phyloP scores from a whole-genome alignment of 2,113 vertebrate species.

The Papio anubis region DNA sequence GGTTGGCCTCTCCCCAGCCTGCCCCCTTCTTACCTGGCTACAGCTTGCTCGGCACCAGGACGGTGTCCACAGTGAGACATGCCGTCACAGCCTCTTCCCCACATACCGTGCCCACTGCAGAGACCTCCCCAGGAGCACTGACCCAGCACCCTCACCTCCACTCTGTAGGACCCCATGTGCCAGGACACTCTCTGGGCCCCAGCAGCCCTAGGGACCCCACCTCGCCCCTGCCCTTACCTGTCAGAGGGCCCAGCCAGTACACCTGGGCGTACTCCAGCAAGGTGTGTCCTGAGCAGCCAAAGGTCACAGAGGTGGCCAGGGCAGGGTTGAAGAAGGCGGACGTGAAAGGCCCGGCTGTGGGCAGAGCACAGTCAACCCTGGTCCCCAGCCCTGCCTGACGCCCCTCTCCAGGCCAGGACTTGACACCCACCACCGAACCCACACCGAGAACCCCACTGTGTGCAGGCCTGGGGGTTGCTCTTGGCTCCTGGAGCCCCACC shows the following conservation, averaged over 20 bases:
- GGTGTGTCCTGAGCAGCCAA: slow-evolving; percentile 89
- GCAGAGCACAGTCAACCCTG: not conserved
- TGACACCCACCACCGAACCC: not conserved
- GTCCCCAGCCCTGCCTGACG: not conserved
- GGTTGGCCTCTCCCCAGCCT: too few relatives aligned
- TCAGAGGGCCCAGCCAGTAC: slow-evolving; percentile 91
- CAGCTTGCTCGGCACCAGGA: not conserved
- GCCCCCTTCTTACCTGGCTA: too few relatives aligned
- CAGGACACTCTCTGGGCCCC: not conserved
- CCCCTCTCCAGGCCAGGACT: too few relatives aligned
- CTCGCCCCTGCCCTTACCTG: slow-evolving; percentile 82
- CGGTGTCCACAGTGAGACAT: not conserved
- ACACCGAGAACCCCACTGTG: accelerated
- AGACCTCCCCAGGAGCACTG: too few relatives aligned
- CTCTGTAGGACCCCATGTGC: not conserved
- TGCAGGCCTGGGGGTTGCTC: not conserved
- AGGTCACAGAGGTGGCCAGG: slow-evolving; percentile 88
- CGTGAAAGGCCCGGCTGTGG: slow-evolving; percentile 86
- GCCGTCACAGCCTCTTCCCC: too few relatives aligned
- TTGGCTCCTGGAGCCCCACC: not conserved
- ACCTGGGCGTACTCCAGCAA: slow-evolving; percentile 87
- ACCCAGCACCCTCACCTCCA: not conserved
- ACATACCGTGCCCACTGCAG: not conserved
- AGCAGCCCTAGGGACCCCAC: not conserved
- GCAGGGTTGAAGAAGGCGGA: slow-evolving; percentile 91